Conservation (phyloP, 2,113 vertebrate species). For the Lepisosteus oculatus region DNA sequence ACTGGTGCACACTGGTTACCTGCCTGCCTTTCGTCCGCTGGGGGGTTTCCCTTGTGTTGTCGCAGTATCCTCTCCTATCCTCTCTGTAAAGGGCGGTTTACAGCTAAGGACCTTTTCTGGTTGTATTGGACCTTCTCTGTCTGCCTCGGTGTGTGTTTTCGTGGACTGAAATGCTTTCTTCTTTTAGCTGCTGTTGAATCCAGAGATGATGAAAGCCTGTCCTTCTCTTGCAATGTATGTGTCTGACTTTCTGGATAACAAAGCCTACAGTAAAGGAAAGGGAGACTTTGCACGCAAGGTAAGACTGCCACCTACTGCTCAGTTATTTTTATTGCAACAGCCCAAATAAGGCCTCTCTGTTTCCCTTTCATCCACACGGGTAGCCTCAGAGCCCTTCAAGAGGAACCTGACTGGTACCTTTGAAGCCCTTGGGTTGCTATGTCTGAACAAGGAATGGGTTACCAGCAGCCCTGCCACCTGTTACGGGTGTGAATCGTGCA, state of each 20-base stretch:
- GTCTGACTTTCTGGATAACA: slow-evolving; percentile 95
- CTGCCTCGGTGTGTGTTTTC: neutral
- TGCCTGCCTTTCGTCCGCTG: too few relatives aligned
- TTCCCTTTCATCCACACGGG: neutral
- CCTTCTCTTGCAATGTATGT: slow-evolving; percentile 82
- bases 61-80: too few relatives aligned
- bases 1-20: too few relatives aligned
- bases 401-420: too few relatives aligned
- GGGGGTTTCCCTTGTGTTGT: too few relatives aligned
- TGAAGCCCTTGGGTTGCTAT: too few relatives aligned
- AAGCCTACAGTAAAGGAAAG: slow-evolving; percentile 96
- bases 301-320: slow-evolving; percentile 29
- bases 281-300: slow-evolving; percentile 98
- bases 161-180: neutral
- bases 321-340: neutral
- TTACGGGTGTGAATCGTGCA: too few relatives aligned
- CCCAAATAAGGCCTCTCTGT: neutral
- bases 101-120: neutral
- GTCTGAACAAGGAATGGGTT: too few relatives aligned
- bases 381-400: neutral
- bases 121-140: neutral
- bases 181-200: slow-evolving; percentile 82
- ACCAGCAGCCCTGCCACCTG: too few relatives aligned
- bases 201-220: slow-evolving; percentile 91
- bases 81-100: neutral